These are phyloP conservation scores for Hedychridium roseum DNA, from an alignment of 2,888 invertebrate genomes.

Conservation along the genomic window DNA sequence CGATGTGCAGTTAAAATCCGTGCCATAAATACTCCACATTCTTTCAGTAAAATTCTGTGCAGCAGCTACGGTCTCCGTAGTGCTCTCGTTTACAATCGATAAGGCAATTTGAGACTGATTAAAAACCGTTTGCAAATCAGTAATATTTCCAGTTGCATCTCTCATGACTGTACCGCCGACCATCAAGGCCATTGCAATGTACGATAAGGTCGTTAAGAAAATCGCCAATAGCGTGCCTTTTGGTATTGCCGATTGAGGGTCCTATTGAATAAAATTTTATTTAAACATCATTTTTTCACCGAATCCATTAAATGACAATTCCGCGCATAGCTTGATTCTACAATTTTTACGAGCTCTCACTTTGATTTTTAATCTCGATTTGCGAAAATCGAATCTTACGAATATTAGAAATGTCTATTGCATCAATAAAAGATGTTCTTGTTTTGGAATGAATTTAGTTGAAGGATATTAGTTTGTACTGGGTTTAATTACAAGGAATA, in stretches of 20 bases:
- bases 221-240: conserved; percentile 95
- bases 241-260: conserved; percentile 86
- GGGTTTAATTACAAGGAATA: too few relatives aligned
- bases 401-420: too few relatives aligned
- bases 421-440: too few relatives aligned
- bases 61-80: conserved; percentile 24
- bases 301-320: too few relatives aligned
- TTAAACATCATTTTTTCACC: too few relatives aligned
- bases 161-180: conserved; percentile 79
- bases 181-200: conserved; percentile 83
- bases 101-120: conserved; percentile 25
- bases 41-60: conserved; percentile 21
- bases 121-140: conserved; percentile 63
- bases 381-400: too few relatives aligned
- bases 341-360: too few relatives aligned
- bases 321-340: too few relatives aligned
- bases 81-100: conserved; percentile 23
- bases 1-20: conserved; percentile 67
- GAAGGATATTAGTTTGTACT: too few relatives aligned
- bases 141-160: conserved; percentile 79
- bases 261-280: conserved; percentile 73
- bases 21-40: conserved; percentile 60
- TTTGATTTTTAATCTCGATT: too few relatives aligned
- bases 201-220: conserved; percentile 83
- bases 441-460: too few relatives aligned